phyloP scores from a whole-genome alignment of 2,888 invertebrate genomes.

The Nemoura dubitans region DNA sequence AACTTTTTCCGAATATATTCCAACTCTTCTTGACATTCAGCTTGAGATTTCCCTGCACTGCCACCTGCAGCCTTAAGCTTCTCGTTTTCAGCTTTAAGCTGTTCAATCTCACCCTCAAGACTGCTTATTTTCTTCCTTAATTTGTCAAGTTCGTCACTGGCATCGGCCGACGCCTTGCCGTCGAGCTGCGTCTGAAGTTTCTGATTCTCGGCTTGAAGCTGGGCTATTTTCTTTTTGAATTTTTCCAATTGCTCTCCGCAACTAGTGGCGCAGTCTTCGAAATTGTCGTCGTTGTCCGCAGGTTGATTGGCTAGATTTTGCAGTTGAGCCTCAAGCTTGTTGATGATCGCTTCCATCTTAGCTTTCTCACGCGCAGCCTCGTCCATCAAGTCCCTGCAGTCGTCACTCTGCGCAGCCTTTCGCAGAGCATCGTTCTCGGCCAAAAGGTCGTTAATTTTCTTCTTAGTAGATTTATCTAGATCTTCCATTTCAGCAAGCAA shows the following conservation, averaged over 20 bases:
- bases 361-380: conserved; percentile 8
- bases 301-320: neutral
- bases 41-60: neutral
- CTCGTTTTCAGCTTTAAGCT: neutral
- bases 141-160: neutral
- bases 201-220: neutral
- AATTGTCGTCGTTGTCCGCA: too few relatives aligned
- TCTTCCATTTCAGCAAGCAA: conserved; percentile 9
- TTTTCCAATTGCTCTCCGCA: neutral
- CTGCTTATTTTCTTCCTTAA: neutral
- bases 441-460: neutral
- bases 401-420: neutral
- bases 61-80: neutral
- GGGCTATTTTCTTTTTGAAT: conserved; percentile 8
- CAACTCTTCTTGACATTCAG: neutral
- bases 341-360: conserved; percentile 3
- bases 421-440: neutral
- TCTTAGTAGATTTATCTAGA: conserved; percentile 4
- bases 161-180: neutral
- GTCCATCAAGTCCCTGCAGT: neutral
- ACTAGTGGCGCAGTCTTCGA: neutral
- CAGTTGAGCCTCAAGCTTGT: neutral
- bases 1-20: neutral
- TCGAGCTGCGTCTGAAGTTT: neutral
- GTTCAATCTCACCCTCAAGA: neutral